Conservation (phyloP, 2,113 vertebrate genomes). For the Perca flavescens region DNA sequence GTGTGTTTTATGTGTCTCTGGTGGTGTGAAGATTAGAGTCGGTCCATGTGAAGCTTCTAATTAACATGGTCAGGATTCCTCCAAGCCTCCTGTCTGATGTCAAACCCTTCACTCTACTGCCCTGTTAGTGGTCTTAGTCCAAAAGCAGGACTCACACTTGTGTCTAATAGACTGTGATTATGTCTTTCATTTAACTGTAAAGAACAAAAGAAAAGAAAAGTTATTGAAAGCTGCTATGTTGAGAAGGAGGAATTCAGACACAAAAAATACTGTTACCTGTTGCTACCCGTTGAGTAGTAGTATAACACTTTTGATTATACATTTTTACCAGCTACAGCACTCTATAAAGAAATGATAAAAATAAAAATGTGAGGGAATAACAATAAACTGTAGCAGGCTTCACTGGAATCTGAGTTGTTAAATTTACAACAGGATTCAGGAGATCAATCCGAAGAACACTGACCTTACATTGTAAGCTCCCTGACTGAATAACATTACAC, state of each 20-base stretch:
- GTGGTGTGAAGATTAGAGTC: slow-evolving; percentile 66
- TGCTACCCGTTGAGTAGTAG: background rate
- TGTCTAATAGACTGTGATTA: slow-evolving; percentile 33
- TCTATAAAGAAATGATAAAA: background rate
- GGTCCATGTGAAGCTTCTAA: slow-evolving; percentile 63
- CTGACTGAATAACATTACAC: background rate
- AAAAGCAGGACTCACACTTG: slow-evolving; percentile 28
- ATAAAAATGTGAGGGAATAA: background rate
- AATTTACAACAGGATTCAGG: slow-evolving; percentile 3
- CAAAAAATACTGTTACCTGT: background rate
- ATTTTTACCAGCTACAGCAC: background rate
- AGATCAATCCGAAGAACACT: slow-evolving; percentile 1
- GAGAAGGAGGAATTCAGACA: background rate
- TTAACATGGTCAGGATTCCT: slow-evolving; percentile 72
- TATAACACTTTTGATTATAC: background rate
- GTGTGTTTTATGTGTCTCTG: slow-evolving; percentile 59
- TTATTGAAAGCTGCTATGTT: slow-evolving; percentile 5
- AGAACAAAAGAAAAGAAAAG: background rate
- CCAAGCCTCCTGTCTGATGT: slow-evolving; percentile 51
- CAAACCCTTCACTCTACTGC: slow-evolving; percentile 22
- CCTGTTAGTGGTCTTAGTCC: slow-evolving; percentile 29
- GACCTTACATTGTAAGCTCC: background rate
- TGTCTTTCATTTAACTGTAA: slow-evolving; percentile 18
- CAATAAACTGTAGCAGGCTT: background rate
- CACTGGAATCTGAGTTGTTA: background rate